A percentile compares a stretch with the other conserved stretches of the same genome.
These are phyloP conservation scores for Phoeniculus purpureus DNA, from an alignment of 2,797 vertebrate species.

Conservation along the genomic window DNA sequence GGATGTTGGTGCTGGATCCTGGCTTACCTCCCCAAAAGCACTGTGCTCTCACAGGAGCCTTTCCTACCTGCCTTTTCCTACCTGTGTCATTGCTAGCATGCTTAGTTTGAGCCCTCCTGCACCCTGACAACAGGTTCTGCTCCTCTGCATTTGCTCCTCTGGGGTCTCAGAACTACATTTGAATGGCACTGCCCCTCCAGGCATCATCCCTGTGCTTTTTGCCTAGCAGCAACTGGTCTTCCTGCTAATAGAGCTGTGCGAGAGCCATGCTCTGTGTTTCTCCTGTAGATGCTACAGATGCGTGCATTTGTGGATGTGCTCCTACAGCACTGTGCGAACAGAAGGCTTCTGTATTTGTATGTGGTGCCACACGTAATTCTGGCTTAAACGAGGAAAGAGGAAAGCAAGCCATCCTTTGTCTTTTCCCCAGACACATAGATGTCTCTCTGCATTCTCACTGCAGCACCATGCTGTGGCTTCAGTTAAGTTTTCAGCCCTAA, in stretches of 20 bases:
- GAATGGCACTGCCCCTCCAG: background rate
- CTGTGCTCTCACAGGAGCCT: fast-evolving
- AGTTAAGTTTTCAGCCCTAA: background rate
- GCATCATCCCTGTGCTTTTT: background rate
- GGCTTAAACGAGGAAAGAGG: background rate
- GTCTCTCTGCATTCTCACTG: background rate
- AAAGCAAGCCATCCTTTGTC: background rate
- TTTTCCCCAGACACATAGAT: background rate
- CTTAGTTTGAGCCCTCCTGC: background rate
- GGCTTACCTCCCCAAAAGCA: background rate
- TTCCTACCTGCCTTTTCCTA: background rate
- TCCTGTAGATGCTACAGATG: fast-evolving
- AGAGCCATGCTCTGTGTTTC: background rate
- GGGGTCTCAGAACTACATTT: fast-evolving
- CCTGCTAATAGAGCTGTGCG: fast-evolving
- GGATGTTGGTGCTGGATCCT: background rate
- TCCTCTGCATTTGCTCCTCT: background rate
- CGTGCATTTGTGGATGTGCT: background rate
- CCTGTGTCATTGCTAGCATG: background rate
- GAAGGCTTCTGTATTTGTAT: background rate
- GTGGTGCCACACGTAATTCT: background rate
- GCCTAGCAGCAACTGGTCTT: fast-evolving
- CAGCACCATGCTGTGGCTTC: background rate
- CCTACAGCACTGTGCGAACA: fast-evolving
- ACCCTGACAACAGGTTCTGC: background rate